Evolutionary conservation across 2,113 vertebrate species (phyloP), one percentile per base, ranked within the genome.

Genomic region (Fulmarus glacialis): DNA sequence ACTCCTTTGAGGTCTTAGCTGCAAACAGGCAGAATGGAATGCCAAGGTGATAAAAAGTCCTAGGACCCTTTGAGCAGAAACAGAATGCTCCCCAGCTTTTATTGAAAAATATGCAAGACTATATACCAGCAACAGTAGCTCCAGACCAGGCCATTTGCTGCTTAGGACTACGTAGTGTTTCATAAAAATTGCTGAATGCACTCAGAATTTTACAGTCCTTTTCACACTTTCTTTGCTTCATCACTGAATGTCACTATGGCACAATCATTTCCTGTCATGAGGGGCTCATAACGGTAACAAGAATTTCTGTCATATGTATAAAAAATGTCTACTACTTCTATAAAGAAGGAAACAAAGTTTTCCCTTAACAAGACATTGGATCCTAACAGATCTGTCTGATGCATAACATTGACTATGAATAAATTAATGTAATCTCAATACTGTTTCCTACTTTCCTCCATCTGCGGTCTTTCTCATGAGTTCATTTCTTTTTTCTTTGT

Each of bases 121-220:
- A 52, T 42, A 40, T 36, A 66, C 1, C 11, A 82, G 14, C 18
- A 90, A 38, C 3, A 36, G 6, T 11, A 70, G 3, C 14, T 72
- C 12, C 34, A 56, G 34, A 30, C 3, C 17, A 53, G 9, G 2
- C n/a, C 11, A 36, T 21, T 43, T 75, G 8, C 42, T 88, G 18
- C 2, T 2, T 23, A 52, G 7, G 15, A 67, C 10, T 67, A 38
- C 1, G 2, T 0, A 40, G 7, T 10, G 2, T 83, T 90, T 78
- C 5, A 62, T 50, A 6, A 50, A 62, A 58, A 50, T 4, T 82
- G 20, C 13, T 50, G 30, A 64, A 87, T n/a, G 16, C 18, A 43
- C 8, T n/a, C 23, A 52, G 36, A 56, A 11, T 81, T 66, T 55
- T 72, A 27, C 5, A 48, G 19, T 21, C 8, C 6, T 77, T 84